phyloP scores from a whole-genome alignment of 1,140 invertebrate species.

The Aphelinus certus region DNA sequence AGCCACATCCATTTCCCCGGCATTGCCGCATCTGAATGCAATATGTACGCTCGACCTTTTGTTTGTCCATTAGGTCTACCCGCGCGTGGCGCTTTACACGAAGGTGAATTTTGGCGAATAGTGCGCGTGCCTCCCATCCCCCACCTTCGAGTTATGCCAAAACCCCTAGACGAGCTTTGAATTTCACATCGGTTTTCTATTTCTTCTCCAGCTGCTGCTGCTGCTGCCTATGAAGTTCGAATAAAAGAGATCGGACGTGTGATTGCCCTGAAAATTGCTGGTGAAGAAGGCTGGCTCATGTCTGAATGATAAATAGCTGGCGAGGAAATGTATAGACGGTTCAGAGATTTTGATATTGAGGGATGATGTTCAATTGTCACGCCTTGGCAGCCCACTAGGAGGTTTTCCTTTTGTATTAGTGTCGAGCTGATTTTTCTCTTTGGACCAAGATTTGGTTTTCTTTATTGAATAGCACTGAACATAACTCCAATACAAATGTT shows the following conservation, averaged over 20 bases:
- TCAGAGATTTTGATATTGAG: background rate
- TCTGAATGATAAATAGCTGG: background rate
- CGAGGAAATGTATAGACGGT: background rate
- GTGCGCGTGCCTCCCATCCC: background rate
- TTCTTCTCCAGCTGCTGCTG: background rate
- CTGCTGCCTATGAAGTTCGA: background rate
- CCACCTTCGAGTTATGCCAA: conserved; percentile 1
- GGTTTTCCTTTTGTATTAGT: no score
- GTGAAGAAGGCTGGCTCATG: no score
- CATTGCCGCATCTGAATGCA: conserved; percentile 33
- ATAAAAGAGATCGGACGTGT: conserved; percentile 9
- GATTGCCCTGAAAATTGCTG: no score
- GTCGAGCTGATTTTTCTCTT: no score
- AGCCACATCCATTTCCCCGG: background rate
- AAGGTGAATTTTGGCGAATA: conserved; percentile 10
- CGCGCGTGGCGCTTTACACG: conserved; percentile 2
- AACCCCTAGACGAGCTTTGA: conserved; percentile 22
- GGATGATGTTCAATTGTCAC: no score
- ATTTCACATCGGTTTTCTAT: conserved; percentile 28
- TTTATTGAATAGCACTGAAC: no score
- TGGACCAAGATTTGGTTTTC: no score
- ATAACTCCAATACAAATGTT: no score
- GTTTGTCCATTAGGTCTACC: conserved; percentile 36
- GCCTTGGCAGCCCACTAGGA: no score
- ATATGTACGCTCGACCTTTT: conserved; percentile 22